These are phyloP conservation scores for Phylloscopus trochilus DNA, from an alignment of 2,113 vertebrate species.

Conservation along the genomic window DNA sequence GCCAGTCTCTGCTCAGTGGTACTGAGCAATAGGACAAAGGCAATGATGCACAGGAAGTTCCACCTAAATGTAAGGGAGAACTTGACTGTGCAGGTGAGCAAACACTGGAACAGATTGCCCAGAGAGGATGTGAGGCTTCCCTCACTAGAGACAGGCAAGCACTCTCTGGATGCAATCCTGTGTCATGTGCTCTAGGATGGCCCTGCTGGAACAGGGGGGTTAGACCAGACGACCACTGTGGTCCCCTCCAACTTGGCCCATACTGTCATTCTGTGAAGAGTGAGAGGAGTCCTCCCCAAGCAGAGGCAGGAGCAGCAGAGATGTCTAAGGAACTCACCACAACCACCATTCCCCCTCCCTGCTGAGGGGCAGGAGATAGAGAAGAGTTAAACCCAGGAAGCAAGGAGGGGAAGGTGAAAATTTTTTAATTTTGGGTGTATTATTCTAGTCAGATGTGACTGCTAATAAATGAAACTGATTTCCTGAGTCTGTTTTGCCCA, in stretches of 20 bases:
- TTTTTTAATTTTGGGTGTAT: neutral
- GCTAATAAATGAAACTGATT: neutral
- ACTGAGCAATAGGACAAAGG: neutral
- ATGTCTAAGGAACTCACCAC: neutral
- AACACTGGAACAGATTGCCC: neutral
- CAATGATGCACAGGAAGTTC: neutral
- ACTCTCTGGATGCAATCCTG: neutral
- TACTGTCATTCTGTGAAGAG: neutral
- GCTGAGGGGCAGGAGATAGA: neutral
- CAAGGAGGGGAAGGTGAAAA: fast-evolving
- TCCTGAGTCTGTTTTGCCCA: neutral
- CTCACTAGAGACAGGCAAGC: neutral
- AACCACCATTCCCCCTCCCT: neutral
- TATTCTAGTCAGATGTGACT: neutral
- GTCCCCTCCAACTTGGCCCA: too few species aligned
- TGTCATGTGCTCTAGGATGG: too few species aligned
- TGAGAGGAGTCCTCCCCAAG: neutral
- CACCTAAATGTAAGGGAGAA: neutral
- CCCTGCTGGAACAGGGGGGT: neutral
- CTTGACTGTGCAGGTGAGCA: neutral
- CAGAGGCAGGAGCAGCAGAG: neutral
- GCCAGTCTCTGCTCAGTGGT: neutral
- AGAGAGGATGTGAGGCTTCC: too few species aligned
- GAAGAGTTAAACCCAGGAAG: neutral
- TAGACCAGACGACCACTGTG: neutral